A percentile compares a stretch with the other conserved stretches of the same genome.
Conservation (phyloP, 2,113 vertebrate genomes). For the rabbit (Oryctolagus cuniculus) region mOryCun1.1 NC_091453.1:108360501-108361000, state of each 20-base stretch:
- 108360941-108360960: slow-evolving; percentile 11
- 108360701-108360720: slow-evolving; percentile 27
- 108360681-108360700: background rate
- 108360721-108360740: slow-evolving; percentile 39
- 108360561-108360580: background rate
- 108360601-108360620: slow-evolving; percentile 53
- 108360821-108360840: slow-evolving; percentile 1
- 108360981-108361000: too few species aligned
- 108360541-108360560: slow-evolving; percentile 49
- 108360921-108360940: slow-evolving; percentile 14
- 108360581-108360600: slow-evolving; percentile 52
- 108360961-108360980: background rate
- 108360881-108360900: slow-evolving; percentile 59
- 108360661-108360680: slow-evolving; percentile 36
- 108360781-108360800: slow-evolving; percentile 12
- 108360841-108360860: background rate
- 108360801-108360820: background rate
- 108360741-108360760: background rate
- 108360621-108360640: slow-evolving; percentile 46
- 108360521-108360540: slow-evolving; percentile 13
- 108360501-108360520: slow-evolving; percentile 2
- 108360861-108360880: slow-evolving; percentile 1
- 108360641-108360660: slow-evolving; percentile 63
- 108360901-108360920: background rate
- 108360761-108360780: slow-evolving; percentile 46